A percentile compares a stretch with the other conserved stretches of the same genome.
These are phyloP conservation scores for human (Homo sapiens) DNA, from an alignment of 2,113 vertebrate species.

Conservation along the genomic window DNA sequence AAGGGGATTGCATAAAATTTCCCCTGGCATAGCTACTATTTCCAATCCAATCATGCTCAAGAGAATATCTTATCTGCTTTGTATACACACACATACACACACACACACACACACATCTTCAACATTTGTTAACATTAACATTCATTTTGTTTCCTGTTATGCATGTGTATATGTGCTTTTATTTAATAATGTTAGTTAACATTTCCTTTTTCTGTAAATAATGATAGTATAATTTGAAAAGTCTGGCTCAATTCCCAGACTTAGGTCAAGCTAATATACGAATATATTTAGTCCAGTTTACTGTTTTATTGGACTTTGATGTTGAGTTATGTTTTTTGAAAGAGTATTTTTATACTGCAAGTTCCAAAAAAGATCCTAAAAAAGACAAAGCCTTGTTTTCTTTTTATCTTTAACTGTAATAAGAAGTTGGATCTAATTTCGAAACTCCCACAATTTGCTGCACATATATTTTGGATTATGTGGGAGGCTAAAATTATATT, in stretches of 20 bases:
- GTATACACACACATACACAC: not conserved
- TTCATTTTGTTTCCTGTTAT: conserved; percentile 66
- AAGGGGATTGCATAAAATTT: conserved; percentile 6
- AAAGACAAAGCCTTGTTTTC: not conserved
- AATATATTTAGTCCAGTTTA: conserved; percentile 38
- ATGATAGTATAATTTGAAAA: conserved; percentile 60
- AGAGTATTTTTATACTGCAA: not conserved
- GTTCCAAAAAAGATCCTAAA: conserved; percentile 26
- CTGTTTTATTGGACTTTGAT: conserved; percentile 57
- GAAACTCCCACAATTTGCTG: not conserved
- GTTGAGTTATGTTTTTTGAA: not conserved
- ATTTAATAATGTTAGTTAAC: conserved; percentile 56
- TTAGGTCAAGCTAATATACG: conserved; percentile 38
- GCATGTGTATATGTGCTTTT: conserved; percentile 40
- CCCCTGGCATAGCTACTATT: conserved; percentile 52
- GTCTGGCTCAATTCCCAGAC: conserved; percentile 54
- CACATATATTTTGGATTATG: not conserved
- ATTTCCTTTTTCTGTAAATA: conserved; percentile 66
- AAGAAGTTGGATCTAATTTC: conserved; percentile 48
- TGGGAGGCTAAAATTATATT: conserved; percentile 33
- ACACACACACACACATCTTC: not conserved
- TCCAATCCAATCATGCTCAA: conserved; percentile 18
- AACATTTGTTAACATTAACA: conserved; percentile 53
- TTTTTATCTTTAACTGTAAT: conserved; percentile 41
- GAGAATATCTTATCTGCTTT: not conserved